phyloP scores from a whole-genome alignment of 2,797 vertebrate genomes.

The Falco cherrug region DNA sequence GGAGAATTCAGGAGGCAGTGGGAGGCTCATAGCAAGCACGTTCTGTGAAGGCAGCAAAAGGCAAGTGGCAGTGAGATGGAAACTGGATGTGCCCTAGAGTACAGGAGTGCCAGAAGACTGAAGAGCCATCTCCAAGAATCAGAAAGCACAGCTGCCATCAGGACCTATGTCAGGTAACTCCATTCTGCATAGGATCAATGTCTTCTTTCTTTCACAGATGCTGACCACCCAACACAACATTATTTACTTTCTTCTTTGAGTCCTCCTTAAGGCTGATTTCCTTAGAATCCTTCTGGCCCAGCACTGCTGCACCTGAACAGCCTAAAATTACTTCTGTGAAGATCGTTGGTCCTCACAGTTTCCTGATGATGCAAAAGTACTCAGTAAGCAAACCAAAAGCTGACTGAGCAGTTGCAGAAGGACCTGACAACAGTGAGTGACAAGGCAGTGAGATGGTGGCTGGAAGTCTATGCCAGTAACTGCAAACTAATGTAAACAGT shows the following conservation, averaged over 20 bases:
- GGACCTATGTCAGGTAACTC: not conserved
- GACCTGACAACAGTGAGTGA: not conserved
- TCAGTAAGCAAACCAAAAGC: not conserved
- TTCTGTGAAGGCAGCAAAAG: not conserved
- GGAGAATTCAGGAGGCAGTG: not conserved
- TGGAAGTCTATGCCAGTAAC: constrained; percentile 7
- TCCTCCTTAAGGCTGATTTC: not conserved
- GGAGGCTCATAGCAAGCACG: not conserved
- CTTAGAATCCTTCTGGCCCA: not conserved
- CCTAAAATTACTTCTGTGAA: not conserved
- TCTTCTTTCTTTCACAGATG: not conserved
- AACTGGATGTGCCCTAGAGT: not conserved
- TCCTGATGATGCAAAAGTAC: not conserved
- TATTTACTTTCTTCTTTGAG: not conserved
- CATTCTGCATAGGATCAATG: not conserved
- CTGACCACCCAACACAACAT: not conserved
- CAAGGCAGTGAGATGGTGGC: not conserved
- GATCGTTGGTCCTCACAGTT: not conserved
- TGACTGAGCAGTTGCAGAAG: not conserved
- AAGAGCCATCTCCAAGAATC: not conserved
- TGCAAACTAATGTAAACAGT: not conserved
- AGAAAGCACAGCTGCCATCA: not conserved
- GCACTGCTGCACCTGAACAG: not conserved
- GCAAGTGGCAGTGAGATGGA: not conserved
- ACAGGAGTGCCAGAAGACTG: not conserved